Evolutionary conservation across 92 coral and sea anemone species (phyloP).

Genomic region (Porites rus): DNA sequence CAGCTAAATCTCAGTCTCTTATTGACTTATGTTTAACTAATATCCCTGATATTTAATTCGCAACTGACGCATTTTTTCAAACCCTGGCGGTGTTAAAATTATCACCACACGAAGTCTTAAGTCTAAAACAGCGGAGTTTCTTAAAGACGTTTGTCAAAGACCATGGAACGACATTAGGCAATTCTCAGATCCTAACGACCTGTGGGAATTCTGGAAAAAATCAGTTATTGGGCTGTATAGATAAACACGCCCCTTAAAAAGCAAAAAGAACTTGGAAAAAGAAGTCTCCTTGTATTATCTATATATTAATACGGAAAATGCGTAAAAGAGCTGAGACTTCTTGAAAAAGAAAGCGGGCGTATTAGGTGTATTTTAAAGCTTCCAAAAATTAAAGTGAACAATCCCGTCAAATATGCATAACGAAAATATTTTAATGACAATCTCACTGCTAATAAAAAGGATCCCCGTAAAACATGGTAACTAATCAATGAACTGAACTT

Average conservation of each 20-base stretch:
- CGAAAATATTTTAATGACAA: background rate
- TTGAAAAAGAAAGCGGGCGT: slow-evolving; percentile 26
- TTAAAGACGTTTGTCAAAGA: slow-evolving; percentile 4
- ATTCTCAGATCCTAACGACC: slow-evolving; percentile 33
- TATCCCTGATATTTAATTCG: too few species aligned
- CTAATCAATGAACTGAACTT: background rate
- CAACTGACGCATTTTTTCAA: background rate
- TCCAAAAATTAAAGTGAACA: background rate
- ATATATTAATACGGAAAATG: slow-evolving; percentile 1
- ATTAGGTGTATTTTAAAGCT: background rate
- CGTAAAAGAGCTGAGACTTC: slow-evolving; percentile 1
- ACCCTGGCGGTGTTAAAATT: background rate
- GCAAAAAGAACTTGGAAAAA: slow-evolving; percentile 20
- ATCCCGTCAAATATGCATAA: background rate
- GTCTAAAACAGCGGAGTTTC: slow-evolving; percentile 2
- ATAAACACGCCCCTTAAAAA: slow-evolving; percentile 36
- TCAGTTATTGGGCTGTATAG: slow-evolving; percentile 6
- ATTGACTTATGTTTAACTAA: too few species aligned
- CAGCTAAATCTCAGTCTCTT: background rate
- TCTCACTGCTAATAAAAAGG: slow-evolving; percentile 4
- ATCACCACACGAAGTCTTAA: slow-evolving; percentile 15
- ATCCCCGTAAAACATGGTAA: slow-evolving; percentile 19
- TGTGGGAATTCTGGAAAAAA: slow-evolving; percentile 47
- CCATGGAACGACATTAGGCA: slow-evolving; percentile 5
- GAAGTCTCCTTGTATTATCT: slow-evolving; percentile 42